These are phyloP conservation scores for Phalacrocorax brasilianus DNA, from an alignment of 2,113 vertebrate species.

Conservation along the genomic window DNA sequence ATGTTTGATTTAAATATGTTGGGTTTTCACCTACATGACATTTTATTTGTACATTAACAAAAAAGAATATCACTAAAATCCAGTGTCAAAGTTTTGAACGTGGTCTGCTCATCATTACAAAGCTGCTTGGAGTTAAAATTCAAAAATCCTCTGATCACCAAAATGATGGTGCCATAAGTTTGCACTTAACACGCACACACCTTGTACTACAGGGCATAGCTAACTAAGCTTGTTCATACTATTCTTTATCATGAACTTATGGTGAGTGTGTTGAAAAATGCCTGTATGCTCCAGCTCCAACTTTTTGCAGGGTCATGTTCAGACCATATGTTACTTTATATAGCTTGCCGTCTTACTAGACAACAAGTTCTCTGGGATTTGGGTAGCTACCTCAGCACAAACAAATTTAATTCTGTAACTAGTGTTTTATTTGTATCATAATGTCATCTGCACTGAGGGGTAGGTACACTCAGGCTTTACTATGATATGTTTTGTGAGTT, in stretches of 20 bases:
- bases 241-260: not conserved
- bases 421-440: not conserved
- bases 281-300: not conserved
- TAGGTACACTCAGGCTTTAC: not conserved
- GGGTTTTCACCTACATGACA: not conserved
- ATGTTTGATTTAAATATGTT: not conserved
- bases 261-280: not conserved
- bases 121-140: not conserved
- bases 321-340: not conserved
- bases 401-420: not conserved
- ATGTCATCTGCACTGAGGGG: not conserved
- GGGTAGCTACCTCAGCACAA: not conserved
- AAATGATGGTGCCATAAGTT: not conserved
- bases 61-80: not conserved
- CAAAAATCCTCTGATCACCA: not conserved
- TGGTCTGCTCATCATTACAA: not conserved
- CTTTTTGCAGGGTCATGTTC: not conserved
- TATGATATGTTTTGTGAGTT: not conserved
- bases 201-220: not conserved
- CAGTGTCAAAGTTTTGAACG: not conserved
- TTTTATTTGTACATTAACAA: not conserved
- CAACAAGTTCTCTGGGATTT: not conserved
- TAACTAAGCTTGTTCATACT: not conserved
- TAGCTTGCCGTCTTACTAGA: not conserved
- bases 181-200: not conserved